A percentile compares a stretch with the other conserved stretches of the same genome.
phyloP scores from a whole-genome alignment of 92 coral and sea anemone genomes.

The Parazoanthus darwini region DNA sequence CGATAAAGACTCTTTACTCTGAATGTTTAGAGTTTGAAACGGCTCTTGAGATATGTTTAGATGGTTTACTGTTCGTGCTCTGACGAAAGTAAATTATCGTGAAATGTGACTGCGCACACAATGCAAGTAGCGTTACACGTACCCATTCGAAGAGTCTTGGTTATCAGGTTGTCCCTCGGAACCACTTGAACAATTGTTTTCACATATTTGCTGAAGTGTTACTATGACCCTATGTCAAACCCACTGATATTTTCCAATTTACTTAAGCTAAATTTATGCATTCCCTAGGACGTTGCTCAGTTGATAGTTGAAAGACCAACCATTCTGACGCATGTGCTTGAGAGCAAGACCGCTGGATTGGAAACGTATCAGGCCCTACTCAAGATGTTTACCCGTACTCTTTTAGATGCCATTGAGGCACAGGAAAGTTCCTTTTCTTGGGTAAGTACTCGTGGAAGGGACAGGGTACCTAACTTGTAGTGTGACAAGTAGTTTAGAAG shows the following conservation, averaged over 20 bases:
- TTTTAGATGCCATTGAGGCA: slow-evolving; percentile 78
- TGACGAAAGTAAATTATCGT: no score
- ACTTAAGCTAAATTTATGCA: not conserved
- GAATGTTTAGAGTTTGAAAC: not conserved
- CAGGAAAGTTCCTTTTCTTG: slow-evolving; percentile 67
- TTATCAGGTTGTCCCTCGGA: no score
- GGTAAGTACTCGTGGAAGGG: slow-evolving; percentile 44
- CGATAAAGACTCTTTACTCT: not conserved
- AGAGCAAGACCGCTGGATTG: slow-evolving; percentile 56
- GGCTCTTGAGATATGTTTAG: no score
- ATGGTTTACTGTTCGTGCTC: no score
- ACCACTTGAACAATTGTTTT: no score
- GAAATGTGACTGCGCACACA: no score
- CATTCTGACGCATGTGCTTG: slow-evolving; percentile 81
- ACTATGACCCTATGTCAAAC: not conserved
- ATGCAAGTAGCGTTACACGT: no score
- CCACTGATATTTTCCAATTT: not conserved
- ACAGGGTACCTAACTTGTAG: no score
- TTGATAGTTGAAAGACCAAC: slow-evolving; percentile 89
- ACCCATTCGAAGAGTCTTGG: no score
- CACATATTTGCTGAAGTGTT: no score
- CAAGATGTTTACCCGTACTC: slow-evolving; percentile 64
- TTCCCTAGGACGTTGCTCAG: slow-evolving; percentile 86
- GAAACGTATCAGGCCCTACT: slow-evolving; percentile 86
- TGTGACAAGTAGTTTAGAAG: no score